Conservation (phyloP, 2,797 vertebrate genomes). For the Gephyroberyx darwinii region DNA sequence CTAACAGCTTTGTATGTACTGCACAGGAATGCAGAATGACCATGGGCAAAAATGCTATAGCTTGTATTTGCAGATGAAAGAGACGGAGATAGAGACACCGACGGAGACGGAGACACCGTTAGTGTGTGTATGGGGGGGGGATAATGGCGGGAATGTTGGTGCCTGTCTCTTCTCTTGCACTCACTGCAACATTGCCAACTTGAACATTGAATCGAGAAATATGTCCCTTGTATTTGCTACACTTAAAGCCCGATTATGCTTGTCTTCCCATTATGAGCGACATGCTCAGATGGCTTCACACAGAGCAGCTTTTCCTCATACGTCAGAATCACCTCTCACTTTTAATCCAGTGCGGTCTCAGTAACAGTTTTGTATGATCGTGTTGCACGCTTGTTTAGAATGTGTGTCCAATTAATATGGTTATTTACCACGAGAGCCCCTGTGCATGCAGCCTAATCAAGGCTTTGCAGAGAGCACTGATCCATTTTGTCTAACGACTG, state of each 20-base stretch:
- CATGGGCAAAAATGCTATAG: background rate
- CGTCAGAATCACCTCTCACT: background rate
- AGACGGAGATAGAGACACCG: no score
- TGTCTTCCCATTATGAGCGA: background rate
- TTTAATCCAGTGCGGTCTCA: background rate
- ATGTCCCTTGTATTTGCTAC: no score
- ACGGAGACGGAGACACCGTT: no score
- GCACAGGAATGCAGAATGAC: slow-evolving; percentile 17
- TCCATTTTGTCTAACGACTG: slow-evolving; percentile 53
- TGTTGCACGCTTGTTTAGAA: slow-evolving; percentile 16
- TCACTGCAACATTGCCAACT: background rate
- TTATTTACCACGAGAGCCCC: slow-evolving; percentile 55
- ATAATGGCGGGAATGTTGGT: background rate
- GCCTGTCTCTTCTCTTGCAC: background rate
- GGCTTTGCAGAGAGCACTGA: slow-evolving; percentile 20
- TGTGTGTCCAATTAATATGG: slow-evolving; percentile 33
- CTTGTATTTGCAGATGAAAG: slow-evolving; percentile 19
- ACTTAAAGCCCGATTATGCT: background rate
- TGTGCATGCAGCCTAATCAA: slow-evolving; percentile 32
- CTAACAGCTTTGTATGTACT: slow-evolving; percentile 25
- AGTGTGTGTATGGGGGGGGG: background rate
- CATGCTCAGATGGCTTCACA: slow-evolving; percentile 4
- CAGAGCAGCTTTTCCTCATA: background rate
- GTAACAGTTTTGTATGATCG: slow-evolving; percentile 22
- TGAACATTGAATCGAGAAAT: no score